Conservation (phyloP, 2,797 vertebrate genomes). For the Mastacembelus armatus region DNA sequence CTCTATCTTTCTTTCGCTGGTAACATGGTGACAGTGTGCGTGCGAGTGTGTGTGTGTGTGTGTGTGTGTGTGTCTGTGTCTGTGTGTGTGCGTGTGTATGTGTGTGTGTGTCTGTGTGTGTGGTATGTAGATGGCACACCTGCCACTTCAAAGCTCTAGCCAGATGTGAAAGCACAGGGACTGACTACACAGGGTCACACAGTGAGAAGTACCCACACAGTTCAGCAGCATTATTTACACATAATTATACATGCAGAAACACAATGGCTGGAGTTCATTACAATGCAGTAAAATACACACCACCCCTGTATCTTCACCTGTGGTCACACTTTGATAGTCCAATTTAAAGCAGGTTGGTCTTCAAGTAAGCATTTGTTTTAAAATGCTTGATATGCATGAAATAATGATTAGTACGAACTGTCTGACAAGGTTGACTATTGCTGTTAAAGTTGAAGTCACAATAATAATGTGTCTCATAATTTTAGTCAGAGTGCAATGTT, state of each 20-base stretch:
- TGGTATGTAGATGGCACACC: slow-evolving; percentile 67
- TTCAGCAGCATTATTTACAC: slow-evolving; percentile 65
- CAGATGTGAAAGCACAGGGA: slow-evolving; percentile 67
- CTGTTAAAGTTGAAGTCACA: no score
- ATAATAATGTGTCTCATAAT: no score
- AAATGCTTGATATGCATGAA: no score
- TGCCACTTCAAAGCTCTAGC: slow-evolving; percentile 75
- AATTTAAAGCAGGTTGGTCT: slow-evolving; percentile 4
- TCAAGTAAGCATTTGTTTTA: slow-evolving; percentile 16
- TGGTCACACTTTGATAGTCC: slow-evolving; percentile 46
- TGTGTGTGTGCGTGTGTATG: slow-evolving; percentile 23
- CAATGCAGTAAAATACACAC: slow-evolving; percentile 29
- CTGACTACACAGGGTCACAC: slow-evolving; percentile 47
- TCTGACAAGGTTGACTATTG: no score
- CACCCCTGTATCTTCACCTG: slow-evolving; percentile 37
- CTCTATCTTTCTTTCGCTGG: slow-evolving; percentile 23
- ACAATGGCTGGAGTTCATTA: slow-evolving; percentile 56
- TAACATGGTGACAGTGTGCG: slow-evolving; percentile 5
- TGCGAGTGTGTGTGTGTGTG: slow-evolving; percentile 29
- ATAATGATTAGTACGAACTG: no score
- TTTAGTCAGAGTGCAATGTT: no score
- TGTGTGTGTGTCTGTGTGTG: slow-evolving; percentile 30
- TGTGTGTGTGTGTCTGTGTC: slow-evolving; percentile 31
- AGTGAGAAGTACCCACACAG: slow-evolving; percentile 63
- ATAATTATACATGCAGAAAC: slow-evolving; percentile 62